Evolutionary conservation across 2,113 vertebrate species (phyloP).

Genomic region (Oxyruncus cristatus): DNA sequence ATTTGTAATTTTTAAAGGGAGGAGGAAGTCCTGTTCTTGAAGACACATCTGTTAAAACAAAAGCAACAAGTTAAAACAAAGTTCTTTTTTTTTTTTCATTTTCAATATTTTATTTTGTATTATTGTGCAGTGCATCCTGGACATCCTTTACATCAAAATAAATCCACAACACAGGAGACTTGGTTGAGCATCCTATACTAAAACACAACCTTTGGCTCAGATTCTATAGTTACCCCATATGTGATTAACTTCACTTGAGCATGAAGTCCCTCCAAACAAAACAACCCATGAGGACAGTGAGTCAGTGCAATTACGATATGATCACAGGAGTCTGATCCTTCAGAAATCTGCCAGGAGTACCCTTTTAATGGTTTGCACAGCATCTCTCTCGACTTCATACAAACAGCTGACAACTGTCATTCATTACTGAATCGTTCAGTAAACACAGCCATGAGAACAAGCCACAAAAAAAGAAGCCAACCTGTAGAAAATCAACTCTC

Average conservation of each 20-base stretch:
- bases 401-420: background rate
- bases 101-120: background rate
- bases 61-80: background rate
- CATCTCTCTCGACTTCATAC: background rate
- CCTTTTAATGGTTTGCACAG: background rate
- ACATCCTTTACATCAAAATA: background rate
- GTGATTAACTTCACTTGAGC: background rate
- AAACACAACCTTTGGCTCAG: background rate
- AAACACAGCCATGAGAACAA: background rate
- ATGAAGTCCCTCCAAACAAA: background rate
- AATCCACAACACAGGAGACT: background rate
- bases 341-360: background rate
- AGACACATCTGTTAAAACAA: conserved; percentile 78
- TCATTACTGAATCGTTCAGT: background rate
- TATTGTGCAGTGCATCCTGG: background rate
- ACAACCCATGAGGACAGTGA: background rate
- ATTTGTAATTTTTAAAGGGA: conserved; percentile 86
- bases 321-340: background rate
- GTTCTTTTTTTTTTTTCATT: background rate
- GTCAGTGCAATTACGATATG: background rate
- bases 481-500: background rate
- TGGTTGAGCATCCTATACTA: background rate
- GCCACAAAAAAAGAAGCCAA: background rate
- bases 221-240: background rate
- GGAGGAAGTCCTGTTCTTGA: conserved; percentile 80